These are phyloP conservation scores for Ctenoplectra terminalis DNA, from an alignment of 1,140 invertebrate genomes.

Conservation along the genomic window DNA sequence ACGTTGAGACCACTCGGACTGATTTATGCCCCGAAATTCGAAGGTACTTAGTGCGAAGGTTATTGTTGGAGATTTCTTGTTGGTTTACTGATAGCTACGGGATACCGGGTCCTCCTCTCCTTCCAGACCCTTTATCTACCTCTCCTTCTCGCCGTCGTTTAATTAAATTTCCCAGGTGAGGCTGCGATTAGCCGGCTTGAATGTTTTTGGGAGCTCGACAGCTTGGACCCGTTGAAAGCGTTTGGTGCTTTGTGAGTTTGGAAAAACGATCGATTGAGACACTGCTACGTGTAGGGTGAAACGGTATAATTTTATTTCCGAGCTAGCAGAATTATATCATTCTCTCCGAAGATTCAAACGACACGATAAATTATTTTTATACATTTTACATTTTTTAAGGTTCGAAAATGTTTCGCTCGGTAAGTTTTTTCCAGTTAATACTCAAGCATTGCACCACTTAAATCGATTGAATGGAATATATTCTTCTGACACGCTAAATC, in stretches of 20 bases:
- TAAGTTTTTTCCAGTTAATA: too few relatives aligned
- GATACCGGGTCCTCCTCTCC: neutral
- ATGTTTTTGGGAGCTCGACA: neutral
- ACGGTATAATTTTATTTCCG: neutral
- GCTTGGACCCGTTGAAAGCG: neutral
- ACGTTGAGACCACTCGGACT: slow-evolving; percentile 44
- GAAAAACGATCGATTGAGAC: neutral
- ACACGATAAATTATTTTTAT: too few relatives aligned
- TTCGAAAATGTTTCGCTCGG: too few relatives aligned
- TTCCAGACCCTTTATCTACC: neutral
- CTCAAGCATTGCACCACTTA: too few relatives aligned
- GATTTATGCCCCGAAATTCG: slow-evolving; percentile 41
- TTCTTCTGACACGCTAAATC: too few relatives aligned
- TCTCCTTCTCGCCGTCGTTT: slow-evolving; percentile 2
- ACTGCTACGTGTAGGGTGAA: too few relatives aligned
- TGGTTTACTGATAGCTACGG: slow-evolving; percentile 16
- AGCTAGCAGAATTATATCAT: neutral
- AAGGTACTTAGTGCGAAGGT: slow-evolving; percentile 29
- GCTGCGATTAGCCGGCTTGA: neutral
- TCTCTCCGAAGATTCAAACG: too few relatives aligned
- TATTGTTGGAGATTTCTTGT: slow-evolving; percentile 47
- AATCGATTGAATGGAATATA: too few relatives aligned
- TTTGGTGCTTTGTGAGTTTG: neutral
- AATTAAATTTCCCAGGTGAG: slow-evolving; percentile 42
- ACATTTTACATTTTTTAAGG: too few relatives aligned